Base-by-base conservation (phyloP, 2,113 vertebrate species). In the Vicugna pacos region DNA sequence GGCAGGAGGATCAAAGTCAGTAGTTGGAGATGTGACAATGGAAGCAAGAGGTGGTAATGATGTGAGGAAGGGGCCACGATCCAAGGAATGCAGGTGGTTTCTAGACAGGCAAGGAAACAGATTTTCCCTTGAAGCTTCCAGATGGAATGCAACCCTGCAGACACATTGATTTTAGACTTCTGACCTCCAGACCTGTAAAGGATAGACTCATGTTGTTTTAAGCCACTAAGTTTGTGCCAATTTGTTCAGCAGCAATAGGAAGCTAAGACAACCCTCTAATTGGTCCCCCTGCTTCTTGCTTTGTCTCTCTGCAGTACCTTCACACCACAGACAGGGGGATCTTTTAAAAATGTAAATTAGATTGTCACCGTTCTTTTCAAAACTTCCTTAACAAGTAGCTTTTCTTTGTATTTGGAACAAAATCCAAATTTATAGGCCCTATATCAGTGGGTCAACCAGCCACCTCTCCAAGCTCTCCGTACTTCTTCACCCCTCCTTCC, bases 321-420 rank as follows among this genome's bases (percentile, higher is more conserved):
- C n/a, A 67, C 14, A 72, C 26, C 20, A 50, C 70, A 85, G 62
- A 52, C 14, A 30, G 22, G 15, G 14, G 16, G 24, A n/a, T 76
- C 38, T 91, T 91, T 76, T 8, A 82, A 94, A 91, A 82, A 75
- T 38, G 24, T 79, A 73, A 93, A 94, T 70, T 30, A 65, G n/a
- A 80, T 93, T 2, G 52, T 76, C 80, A 81, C 54, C 56, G 35
- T 73, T 26, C 30, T 62, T 26, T 60, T 67, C 90, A 86, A 95
- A 93, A 80, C 26, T 76, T 76, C 32, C 56, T 92, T 96, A 72
- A 50, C 42, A 70, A 83, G 89, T 84, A 88, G 38, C 60, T 84
- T 97, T 70, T 79, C 32, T 92, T 87, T 81, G 28, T 62, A 92
- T 48, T 22, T 86, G 67, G 42, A 96, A 92, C 80, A 93, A 90